Base-by-base conservation (phyloP, 1,140 invertebrate genomes). In the Papilio polytes region DNA sequence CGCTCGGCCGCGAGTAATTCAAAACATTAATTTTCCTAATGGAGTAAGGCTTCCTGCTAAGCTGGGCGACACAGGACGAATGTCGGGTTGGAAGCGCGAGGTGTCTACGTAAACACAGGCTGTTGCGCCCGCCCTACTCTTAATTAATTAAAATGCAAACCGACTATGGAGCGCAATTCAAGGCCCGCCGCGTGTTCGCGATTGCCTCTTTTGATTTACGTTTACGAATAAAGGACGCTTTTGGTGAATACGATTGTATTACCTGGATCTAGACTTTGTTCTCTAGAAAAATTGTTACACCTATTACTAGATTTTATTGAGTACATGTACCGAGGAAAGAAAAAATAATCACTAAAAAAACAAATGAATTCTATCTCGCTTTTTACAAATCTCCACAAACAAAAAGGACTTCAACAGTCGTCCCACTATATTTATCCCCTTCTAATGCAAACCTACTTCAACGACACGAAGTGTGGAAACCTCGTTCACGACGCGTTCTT, bases 1-100 rank as follows among this genome's bases (percentile, higher is more conserved):
- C 74, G 74, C 84, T 84, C 84, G 83, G 80, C 87, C 83, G 82
- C 86, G 84, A 83, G 85, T 90, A 89, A 88, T 85, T 93, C 92
- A 89, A 94, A 94, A 94, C 93, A 94, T 95, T 95, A 94, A 95
- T 95, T 95, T 94, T 92, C 90, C 89, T 95, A 95, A 95, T 95
- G 94, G 94, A 94, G 89, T 93, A 92, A 94, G 89, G 86, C 88
- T 92, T 83, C 87, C 82, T 82, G 88, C 85, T 92, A 89, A 91
- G 90, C 89, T 86, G 83, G 82, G 88, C 87, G 89, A 91, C 89
- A 88, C 80, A 86, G 85, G 87, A 89, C 86, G 85, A 87, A 88
- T 84, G 86, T 85, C 88, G 85, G 83, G 41, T 56, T 74, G 82
- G 82, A 80, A 83, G 79, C 81, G 76, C 81, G 82, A 90, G 84